Conservation (phyloP, 2,888 invertebrate genomes). For the Unio pictorum region DNA sequence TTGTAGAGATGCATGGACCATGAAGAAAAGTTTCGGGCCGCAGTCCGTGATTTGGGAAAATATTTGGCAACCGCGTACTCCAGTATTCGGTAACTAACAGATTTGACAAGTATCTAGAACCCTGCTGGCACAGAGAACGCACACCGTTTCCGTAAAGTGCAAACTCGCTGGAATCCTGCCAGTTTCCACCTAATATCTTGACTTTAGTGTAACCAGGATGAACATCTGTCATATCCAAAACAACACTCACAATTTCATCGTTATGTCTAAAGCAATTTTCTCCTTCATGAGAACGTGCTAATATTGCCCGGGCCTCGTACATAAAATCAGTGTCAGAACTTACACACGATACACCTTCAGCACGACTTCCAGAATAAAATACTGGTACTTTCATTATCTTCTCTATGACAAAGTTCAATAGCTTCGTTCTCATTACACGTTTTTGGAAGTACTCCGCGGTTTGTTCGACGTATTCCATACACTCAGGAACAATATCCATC, state of each 20-base stretch:
- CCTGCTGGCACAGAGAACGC: neutral
- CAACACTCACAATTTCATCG: neutral
- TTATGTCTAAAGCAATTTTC: too few species aligned
- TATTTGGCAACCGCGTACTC: neutral
- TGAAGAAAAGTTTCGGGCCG: neutral
- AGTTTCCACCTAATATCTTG: neutral
- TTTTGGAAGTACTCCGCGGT: neutral
- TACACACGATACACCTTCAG: neutral
- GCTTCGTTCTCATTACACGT: neutral
- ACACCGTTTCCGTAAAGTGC: neutral
- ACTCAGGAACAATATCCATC: too few species aligned
- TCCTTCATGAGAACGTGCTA: neutral
- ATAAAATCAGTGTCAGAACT: constrained; percentile 7
- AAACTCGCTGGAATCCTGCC: constrained; percentile 1
- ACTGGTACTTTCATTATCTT: neutral
- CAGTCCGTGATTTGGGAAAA: constrained; percentile 1
- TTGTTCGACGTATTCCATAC: too few species aligned
- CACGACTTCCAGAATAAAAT: constrained; percentile 4
- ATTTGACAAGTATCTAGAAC: neutral
- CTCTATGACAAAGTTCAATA: neutral
- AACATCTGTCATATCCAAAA: neutral
- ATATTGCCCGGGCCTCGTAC: neutral
- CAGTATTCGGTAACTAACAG: neutral
- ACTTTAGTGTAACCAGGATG: constrained; percentile 8
- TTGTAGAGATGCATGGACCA: neutral